Conservation (phyloP, 2,797 vertebrate species). For the Pangasius mekongensis region DNA sequence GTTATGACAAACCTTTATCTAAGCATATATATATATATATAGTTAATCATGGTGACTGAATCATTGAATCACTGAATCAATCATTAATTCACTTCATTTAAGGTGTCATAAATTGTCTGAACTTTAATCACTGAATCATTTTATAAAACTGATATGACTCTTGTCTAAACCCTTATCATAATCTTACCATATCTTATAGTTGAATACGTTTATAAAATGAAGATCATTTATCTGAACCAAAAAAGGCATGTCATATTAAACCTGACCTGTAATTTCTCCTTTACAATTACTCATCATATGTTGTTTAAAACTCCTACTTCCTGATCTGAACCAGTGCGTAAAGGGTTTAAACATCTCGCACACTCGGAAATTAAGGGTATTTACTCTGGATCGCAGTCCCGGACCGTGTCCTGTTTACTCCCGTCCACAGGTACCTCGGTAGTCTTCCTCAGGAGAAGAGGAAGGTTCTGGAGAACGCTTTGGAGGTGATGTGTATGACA, state of each 20-base stretch:
- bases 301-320: background rate
- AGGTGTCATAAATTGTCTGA: too few species aligned
- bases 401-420: background rate
- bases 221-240: background rate
- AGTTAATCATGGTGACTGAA: too few species aligned
- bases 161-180: too few species aligned
- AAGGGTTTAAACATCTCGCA: background rate
- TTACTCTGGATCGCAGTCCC: background rate
- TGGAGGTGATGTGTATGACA: slow-evolving; percentile 32
- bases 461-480: slow-evolving; percentile 35
- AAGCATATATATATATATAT: too few species aligned
- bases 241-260: background rate
- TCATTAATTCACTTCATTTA: too few species aligned
- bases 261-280: background rate
- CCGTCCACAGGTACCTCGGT: slow-evolving; percentile 67
- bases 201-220: too few species aligned
- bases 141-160: too few species aligned
- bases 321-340: background rate
- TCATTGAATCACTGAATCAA: too few species aligned
- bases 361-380: background rate
- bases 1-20: too few species aligned
- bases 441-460: slow-evolving; percentile 60
- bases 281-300: background rate
- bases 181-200: too few species aligned
- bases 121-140: too few species aligned